phyloP scores from a whole-genome alignment of 2,797 vertebrate species.

The Monodelphis domestica region DNA sequence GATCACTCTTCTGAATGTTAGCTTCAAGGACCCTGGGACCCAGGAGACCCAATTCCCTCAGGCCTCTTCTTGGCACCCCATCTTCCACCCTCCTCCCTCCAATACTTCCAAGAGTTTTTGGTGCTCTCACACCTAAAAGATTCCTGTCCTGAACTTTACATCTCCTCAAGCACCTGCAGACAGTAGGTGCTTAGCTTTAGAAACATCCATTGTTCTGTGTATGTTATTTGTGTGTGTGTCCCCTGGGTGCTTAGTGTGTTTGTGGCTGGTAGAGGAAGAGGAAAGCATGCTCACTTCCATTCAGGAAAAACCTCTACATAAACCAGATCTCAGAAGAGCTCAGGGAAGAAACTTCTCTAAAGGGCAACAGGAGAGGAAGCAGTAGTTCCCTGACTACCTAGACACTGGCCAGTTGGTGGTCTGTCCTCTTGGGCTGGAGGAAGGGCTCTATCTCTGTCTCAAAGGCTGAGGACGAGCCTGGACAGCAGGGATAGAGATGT shows the following conservation, averaged over 20 bases:
- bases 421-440: not conserved
- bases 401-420: not conserved
- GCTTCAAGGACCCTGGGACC: not conserved
- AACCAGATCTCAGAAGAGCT: not conserved
- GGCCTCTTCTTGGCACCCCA: not conserved
- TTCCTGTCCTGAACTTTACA: not conserved
- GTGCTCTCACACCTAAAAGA: not conserved
- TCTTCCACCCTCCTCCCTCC: not conserved
- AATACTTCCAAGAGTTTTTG: not conserved
- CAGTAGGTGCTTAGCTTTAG: not conserved
- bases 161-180: not conserved
- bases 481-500: not conserved
- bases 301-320: not conserved
- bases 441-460: not conserved
- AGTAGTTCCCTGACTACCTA: not conserved
- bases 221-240: not conserved
- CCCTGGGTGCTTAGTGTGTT: not conserved
- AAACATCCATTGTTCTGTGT: not conserved
- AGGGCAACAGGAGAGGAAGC: not conserved
- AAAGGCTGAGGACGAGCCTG: not conserved
- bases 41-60: not conserved
- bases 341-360: not conserved
- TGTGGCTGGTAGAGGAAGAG: not conserved
- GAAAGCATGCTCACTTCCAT: not conserved
- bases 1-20: not conserved